These are phyloP conservation scores for Sesamia nonagrioides DNA, from an alignment of 1,140 invertebrate species.

Conservation along the genomic window DNA sequence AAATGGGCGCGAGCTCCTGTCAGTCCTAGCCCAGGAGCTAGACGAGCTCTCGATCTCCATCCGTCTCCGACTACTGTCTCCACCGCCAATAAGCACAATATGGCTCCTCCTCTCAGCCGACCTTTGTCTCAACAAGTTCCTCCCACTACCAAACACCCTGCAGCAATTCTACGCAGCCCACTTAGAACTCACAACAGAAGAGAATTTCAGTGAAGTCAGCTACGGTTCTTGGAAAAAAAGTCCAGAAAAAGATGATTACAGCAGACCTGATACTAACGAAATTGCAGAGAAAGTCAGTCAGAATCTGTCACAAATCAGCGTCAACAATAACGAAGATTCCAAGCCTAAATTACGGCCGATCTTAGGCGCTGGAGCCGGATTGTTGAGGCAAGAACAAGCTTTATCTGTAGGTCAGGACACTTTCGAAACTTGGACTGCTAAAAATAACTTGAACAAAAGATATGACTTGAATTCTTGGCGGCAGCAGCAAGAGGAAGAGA, in stretches of 20 bases:
- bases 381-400: conserved; percentile 74
- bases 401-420: conserved; percentile 66
- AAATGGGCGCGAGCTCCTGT: conserved; percentile 78
- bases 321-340: conserved; percentile 73
- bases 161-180: conserved; percentile 83
- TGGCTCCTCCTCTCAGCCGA: conserved; percentile 81
- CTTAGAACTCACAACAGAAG: conserved; percentile 74
- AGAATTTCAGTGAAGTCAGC: conserved; percentile 78
- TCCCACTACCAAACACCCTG: conserved; percentile 78
- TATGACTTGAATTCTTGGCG: conserved; percentile 83
- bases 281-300: conserved; percentile 65
- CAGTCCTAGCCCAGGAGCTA: conserved; percentile 73
- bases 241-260: conserved; percentile 67
- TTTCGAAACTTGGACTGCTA: conserved; percentile 74
- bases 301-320: conserved; percentile 72
- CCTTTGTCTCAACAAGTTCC: conserved; percentile 81
- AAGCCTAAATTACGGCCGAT: conserved; percentile 82
- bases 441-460: conserved; percentile 71
- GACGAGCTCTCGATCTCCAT: conserved; percentile 82
- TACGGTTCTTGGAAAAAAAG: conserved; percentile 83
- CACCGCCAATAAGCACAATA: conserved; percentile 76
- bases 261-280: conserved; percentile 41
- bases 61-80: conserved; percentile 72
- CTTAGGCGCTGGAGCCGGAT: conserved; percentile 77
- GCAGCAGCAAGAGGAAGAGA: conserved; percentile 74